phyloP scores from a whole-genome alignment of 2,888 invertebrate species.

The Drosophila robusta region DNA sequence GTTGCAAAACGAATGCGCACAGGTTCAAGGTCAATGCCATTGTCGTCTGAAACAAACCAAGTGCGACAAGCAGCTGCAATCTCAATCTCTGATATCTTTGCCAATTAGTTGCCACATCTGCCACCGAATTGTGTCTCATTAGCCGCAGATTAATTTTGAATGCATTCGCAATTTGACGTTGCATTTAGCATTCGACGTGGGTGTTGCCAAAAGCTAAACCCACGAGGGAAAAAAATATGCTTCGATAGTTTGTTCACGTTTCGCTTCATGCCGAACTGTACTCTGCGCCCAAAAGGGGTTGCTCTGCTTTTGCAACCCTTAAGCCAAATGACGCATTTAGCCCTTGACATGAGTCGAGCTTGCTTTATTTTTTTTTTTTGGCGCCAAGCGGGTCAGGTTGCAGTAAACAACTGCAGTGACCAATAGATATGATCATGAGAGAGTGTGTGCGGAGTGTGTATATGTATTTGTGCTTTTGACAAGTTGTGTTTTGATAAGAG shows the following conservation, averaged over 20 bases:
- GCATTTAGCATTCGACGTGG: constrained; percentile 58
- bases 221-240: background rate
- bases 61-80: constrained; percentile 40
- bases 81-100: constrained; percentile 35
- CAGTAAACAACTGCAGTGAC: constrained; percentile 30
- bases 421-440: background rate
- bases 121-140: constrained; percentile 72
- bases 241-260: background rate
- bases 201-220: constrained; percentile 43
- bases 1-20: constrained; percentile 17
- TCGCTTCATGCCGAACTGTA: constrained; percentile 4
- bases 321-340: constrained; percentile 38
- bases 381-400: constrained; percentile 34
- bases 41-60: constrained; percentile 23
- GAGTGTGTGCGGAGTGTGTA: background rate
- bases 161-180: constrained; percentile 66
- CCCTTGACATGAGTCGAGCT: constrained; percentile 31
- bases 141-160: constrained; percentile 73
- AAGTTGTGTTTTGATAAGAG: constrained; percentile 41
- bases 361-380: constrained; percentile 13
- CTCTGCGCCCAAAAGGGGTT: constrained; percentile 1
- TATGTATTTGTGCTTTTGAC: constrained; percentile 6
- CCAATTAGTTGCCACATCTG: constrained; percentile 59
- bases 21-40: constrained; percentile 60
- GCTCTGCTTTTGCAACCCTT: constrained; percentile 20